Evolutionary conservation across 2,888 invertebrate genomes (phyloP).

Genomic region (Gastracanthus pulcherrimus): DNA sequence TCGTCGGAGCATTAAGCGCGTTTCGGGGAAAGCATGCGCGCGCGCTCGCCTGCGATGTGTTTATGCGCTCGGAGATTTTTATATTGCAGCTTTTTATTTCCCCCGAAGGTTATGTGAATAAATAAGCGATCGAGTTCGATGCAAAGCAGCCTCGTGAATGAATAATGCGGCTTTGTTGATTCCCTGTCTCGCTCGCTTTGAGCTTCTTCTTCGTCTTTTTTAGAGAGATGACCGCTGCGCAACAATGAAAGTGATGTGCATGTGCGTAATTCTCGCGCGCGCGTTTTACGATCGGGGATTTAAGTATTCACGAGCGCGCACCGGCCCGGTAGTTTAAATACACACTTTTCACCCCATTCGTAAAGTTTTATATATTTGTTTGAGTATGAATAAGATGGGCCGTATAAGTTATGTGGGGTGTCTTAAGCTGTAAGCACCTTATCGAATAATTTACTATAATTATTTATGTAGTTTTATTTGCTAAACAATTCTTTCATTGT

Average conservation of each 20-base stretch:
- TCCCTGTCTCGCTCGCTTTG: background rate
- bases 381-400: conserved; percentile 13
- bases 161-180: conserved; percentile 27
- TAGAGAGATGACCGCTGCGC: background rate
- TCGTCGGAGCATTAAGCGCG: too few relatives aligned
- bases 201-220: background rate
- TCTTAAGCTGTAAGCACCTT: background rate
- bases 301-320: background rate
- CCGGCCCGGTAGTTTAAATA: background rate
- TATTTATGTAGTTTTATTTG: too few relatives aligned
- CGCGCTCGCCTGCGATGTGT: background rate
- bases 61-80: background rate
- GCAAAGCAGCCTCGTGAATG: conserved; percentile 22
- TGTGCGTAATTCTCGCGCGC: background rate
- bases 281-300: conserved; percentile 18
- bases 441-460: too few relatives aligned
- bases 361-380: conserved; percentile 20
- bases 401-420: background rate
- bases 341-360: conserved; percentile 1
- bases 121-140: conserved; percentile 12
- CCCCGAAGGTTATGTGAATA: background rate
- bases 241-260: background rate
- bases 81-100: background rate
- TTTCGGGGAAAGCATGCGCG: too few relatives aligned
- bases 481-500: too few relatives aligned